Base-by-base conservation (phyloP, 2,797 vertebrate species). In the Rhinella marina region DNA sequence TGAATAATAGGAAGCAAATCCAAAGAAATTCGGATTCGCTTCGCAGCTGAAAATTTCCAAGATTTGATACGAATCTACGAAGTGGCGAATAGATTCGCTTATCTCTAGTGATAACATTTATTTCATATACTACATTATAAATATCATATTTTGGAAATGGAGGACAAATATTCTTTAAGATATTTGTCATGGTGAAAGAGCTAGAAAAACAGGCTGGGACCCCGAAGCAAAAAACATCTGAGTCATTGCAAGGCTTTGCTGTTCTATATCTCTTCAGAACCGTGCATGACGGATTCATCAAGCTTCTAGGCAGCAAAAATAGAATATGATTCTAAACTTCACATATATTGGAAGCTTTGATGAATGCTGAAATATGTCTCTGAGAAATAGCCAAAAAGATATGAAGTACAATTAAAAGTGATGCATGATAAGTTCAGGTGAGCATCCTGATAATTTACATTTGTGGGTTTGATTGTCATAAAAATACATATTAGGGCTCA, bases 261-360 rank as follows among this genome's bases (percentile, higher is more conserved):
- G 70, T 59, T 85, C 83, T 77, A 85, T 85, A 56, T 50, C 57
- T 85, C 83, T 77, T 77, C 57, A 85, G 72, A 77, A 62, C 56
- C 70, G 10, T 50, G 57, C 83, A 85, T 76, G 72, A 85, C 76
- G 83, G 83, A 85, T 85, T 85, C 72, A 85, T 85, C 83, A 85
- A 16, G 72, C 72, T 85, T 85, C 56, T 32, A 75, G 83, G 83
- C 83, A 85, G 83, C 56, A 76, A 76, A 41, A 81, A 85, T 29
- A 76, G 29, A 85, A 56, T 85, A 85, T 85, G 70, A 76, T 76
- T 56, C 70, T 76, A 68, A 84, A 84, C 82, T 84, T 84, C 82
- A 84, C 82, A 84, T 84, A 75, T 84, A 84, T 84, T 84, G 82
- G 29, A 75, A 61, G 70, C 82, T 84, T 84, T 84, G 82, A 84